Percentiles rank a stretch among this genome's conserved stretches.
Evolutionary conservation across 53 echinoderm and acorn worm genomes (phyloP).

Genomic region (Crossaster papposus): DNA sequence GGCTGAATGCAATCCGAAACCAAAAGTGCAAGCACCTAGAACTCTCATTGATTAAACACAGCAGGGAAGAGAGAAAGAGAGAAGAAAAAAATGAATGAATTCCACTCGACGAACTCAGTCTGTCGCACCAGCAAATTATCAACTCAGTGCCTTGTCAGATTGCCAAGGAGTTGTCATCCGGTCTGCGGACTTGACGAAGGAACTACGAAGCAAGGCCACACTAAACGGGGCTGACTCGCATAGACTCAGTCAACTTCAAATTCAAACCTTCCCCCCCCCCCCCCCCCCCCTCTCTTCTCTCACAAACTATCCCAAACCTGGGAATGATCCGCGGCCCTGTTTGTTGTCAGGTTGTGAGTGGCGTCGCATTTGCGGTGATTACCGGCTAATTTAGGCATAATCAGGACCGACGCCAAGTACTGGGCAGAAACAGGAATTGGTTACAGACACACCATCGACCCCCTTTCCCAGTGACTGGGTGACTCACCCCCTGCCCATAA

Average conservation of each 20-base stretch:
- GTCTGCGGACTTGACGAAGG: background rate
- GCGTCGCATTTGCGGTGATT: conserved; percentile 11
- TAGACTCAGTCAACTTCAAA: background rate
- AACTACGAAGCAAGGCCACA: background rate
- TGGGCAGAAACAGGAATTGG: conserved; percentile 26
- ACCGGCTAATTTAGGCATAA: conserved; percentile 51
- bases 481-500: conserved; percentile 32
- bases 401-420: conserved; percentile 53
- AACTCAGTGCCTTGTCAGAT: conserved; percentile 48
- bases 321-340: background rate
- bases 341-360: background rate
- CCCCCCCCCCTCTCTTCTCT: background rate
- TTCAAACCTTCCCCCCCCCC: conserved; percentile 1
- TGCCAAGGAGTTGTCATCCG: conserved; percentile 54
- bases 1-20: conserved; percentile 7
- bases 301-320: background rate
- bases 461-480: conserved; percentile 8
- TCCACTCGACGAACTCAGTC: conserved; percentile 18
- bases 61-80: background rate
- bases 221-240: background rate
- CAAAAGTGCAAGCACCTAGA: conserved; percentile 47
- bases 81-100: background rate
- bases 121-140: conserved; percentile 41
- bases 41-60: background rate
- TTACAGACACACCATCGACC: conserved; percentile 11